Base-by-base conservation (phyloP, 2,113 vertebrate genomes). In the Aegotheles bennettii region DNA sequence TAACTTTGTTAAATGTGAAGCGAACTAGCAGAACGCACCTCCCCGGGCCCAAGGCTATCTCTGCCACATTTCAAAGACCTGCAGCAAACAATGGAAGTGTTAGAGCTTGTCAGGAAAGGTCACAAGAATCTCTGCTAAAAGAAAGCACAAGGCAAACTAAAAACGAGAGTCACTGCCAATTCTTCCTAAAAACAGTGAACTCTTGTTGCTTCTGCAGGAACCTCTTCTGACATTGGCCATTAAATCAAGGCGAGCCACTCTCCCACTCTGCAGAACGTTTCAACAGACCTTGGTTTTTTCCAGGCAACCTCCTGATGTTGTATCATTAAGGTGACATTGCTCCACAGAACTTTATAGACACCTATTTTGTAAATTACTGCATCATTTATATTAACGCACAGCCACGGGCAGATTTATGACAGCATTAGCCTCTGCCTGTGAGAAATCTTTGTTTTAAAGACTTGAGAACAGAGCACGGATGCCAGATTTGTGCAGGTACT, bases 1-100 rank as follows among this genome's bases (percentile, higher is more conserved):
- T 95, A 97, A 96, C 92, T 96, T 93, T 79, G 92, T 93, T 95
- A 95, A 96, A 96, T 87, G 92, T 86, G 92, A 96, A 96, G 90
- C 87, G 94, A 97, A 96, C 79, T 95, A 96, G 94, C 90, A 95
- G 92, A 96, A 96, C 2, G 65, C 73, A 93, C 95, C 95, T 96
- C 94, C 94, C 95, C 94, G 93, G 95, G 95, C 95, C 95, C 96
- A 95, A 94, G 96, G 96, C 94, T 94, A 96, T 95, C 94, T 94
- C 92, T 92, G 94, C 92, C 95, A 90, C 94, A 94, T 97, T 97
- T 96, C 95, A 97, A 95, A 96, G 94, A 86, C 93, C 88, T 95
- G 90, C 84, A 86, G 92, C 93, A 95, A 97, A 97, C 95, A 96
- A 95, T 95, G 94, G 94, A 96, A 92, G 89, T 91, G 90, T 95